Base-by-base conservation (phyloP, 2,888 invertebrate species). In the Protophormia terraenovae region DNA sequence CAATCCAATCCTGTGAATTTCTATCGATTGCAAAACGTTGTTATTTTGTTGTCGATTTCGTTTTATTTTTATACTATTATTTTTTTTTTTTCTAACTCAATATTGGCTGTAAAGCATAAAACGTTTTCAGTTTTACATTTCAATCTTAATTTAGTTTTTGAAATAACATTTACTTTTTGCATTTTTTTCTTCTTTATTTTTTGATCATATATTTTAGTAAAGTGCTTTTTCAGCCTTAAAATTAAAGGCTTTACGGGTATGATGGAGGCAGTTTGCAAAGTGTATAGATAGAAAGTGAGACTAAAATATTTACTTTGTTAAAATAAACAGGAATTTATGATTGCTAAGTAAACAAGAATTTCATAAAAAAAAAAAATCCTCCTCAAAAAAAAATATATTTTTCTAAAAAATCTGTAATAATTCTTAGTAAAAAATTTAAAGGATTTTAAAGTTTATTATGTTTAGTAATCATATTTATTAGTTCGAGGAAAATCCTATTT, bases 121-220 rank as follows among this genome's bases (percentile, higher is more conserved):
- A 90, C 90, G 91, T 89, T 91, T 91, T 91, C 91, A 91, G 90
- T 91, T 91, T 90, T 90, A 91, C 90, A 90, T 91, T 91, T 91
- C 91, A 91, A 91, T 91, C 91, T 91, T 91, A 91, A 91, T 91
- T 91, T 91, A 91, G 91, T 91, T 91, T 88, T 64, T 89, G 87
- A 88, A 89, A 90, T 86, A 86, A 87, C 86, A 86, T 87, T 87
- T 87, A 78, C 75, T 78, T 84, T n/a, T 83, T 69, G 29, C 22
- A 67, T 47, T 80, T 83, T 38, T 55, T 66, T 27, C 8, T 10
- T 41, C n/a, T n/a, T 7, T 8, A 7, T 41, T 60, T 58, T 77
- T 67, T 58, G 45, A 10, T 29, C 27, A 55, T 35, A n/a, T n/a
- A 78, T 79, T 72, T 35, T 60, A 32, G 66, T 41, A 62, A 82